Evolutionary conservation across 1,140 invertebrate genomes (phyloP), one percentile per base, ranked within the genome.

Genomic region (Macrobrachium rosenbergii): DNA sequence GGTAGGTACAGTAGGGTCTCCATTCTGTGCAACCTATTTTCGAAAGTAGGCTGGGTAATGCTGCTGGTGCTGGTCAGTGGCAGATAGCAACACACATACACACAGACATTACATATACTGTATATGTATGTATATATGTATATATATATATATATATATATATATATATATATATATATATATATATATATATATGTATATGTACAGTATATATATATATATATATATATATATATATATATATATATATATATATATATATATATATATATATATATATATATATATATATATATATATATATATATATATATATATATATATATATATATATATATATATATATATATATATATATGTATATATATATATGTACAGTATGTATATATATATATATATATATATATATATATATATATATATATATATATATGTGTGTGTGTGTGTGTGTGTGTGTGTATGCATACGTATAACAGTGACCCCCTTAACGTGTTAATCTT

Each of bases 161-260:
- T 14, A 67, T 8, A 14, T 11, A 67, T 16, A 67, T 11, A 67
- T 67, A 67, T 67, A 67, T 67, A 67, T 17, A 67, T 17, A 67
- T 67, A 12, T 14, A 67, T 5, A 6, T 52, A 10, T 6, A 52
- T 10, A 52, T 52, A 52, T 52, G 10, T 5, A 52, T 52, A 52
- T 52, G 45, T 10, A 52, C 5, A 52, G 45, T 52, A 52, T 52
- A 52, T 67, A 67, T 67, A 67, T 67, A 67, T 67, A 67, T 67
- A 67, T 67, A 67, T 67, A 67, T 67, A 67, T 67, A 67, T 67
- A 67, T 67, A 67, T 67, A 67, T 67, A 67, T 67, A 67, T 67
- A 67, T 67, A 67, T 67, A 67, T 67, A 67, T 67, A 67, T 67
- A 67, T 67, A 67, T 67, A 67, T 67, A 67, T 67, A 67, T 67